These are phyloP conservation scores for Orthosia gracilis DNA, from an alignment of 2,888 invertebrate species.

Conservation along the genomic window DNA sequence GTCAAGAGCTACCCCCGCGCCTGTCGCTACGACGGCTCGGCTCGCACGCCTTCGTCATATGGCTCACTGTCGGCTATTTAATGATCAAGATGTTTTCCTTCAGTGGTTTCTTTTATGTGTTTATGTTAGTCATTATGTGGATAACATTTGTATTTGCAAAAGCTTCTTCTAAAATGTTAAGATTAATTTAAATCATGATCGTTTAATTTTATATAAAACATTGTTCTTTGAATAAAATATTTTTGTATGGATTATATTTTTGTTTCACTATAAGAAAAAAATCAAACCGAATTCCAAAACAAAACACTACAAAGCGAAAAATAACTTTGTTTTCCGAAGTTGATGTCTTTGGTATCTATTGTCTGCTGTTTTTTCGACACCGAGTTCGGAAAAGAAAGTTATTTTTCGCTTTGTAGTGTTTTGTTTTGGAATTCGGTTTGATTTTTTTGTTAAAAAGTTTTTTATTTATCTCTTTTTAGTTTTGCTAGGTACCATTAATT, in stretches of 20 bases:
- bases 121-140: slow-evolving; percentile 87
- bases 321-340: no score
- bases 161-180: slow-evolving; percentile 83
- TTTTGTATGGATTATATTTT: slow-evolving; percentile 57
- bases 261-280: background rate
- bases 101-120: slow-evolving; percentile 87
- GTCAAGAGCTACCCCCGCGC: slow-evolving; percentile 92
- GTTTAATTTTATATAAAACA: slow-evolving; percentile 31
- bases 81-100: slow-evolving; percentile 90
- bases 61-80: slow-evolving; percentile 89
- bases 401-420: no score
- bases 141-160: slow-evolving; percentile 86
- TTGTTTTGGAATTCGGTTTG: no score
- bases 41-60: slow-evolving; percentile 91
- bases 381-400: no score
- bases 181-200: slow-evolving; percentile 72
- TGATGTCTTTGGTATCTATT: no score
- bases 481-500: no score
- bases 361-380: no score
- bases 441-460: no score
- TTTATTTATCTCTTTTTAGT: no score
- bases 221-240: slow-evolving; percentile 62
- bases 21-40: slow-evolving; percentile 93
- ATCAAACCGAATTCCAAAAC: no score
- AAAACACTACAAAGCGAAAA: no score